Base-by-base conservation (phyloP, 2,797 vertebrate species). In the Aeoliscus strigatus region DNA sequence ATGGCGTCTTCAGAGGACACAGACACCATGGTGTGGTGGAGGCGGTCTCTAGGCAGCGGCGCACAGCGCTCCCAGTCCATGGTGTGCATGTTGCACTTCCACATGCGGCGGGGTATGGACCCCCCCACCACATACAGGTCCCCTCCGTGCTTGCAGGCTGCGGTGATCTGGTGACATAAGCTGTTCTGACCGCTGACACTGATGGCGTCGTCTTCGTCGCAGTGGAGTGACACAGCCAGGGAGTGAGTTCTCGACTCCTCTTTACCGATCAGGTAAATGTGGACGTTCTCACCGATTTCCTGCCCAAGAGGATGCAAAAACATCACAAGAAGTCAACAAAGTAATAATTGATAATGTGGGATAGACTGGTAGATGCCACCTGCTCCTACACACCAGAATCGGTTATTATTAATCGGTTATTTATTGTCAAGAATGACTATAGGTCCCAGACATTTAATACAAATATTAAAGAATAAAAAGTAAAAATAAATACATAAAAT, bases 51-150 rank as follows among this genome's bases (percentile, higher is more conserved):
- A 11, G 94, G 96, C 51, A 98, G 81, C 1, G 96, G 94, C 2
- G 96, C 96, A 2, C 96, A 99, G 73, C 95, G 92, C 60, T 99
- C 96, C 96, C 96, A 99, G 90, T 99, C 96, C 89, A 98, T 93
- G 0, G 96, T 96, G 0, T 94, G 93, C 42, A 98, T 99, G 84
- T 99, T 99, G 80, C 96, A 99, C 66, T 98, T 99, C 96, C 96
- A 99, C 96, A 99, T 98, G 63, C 96, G 92, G 0, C 96, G 91
- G 0, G 96, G 95, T 37, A 99, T 97, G 34, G 96, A 98, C 16
- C 96, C 96, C 1, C 96, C 96, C 0, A 98, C 96, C 2, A 99
- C 96, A 0, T 99, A 99, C 5, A 99, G 87, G 83, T 99, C 96
- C 0, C 90, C 87, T 0, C 94, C 94, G 0, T 99, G 96, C 77